Evolutionary conservation across 2,113 vertebrate species (phyloP), one percentile per base, ranked within the genome.

Genomic region (Nannospalax galili): DNA sequence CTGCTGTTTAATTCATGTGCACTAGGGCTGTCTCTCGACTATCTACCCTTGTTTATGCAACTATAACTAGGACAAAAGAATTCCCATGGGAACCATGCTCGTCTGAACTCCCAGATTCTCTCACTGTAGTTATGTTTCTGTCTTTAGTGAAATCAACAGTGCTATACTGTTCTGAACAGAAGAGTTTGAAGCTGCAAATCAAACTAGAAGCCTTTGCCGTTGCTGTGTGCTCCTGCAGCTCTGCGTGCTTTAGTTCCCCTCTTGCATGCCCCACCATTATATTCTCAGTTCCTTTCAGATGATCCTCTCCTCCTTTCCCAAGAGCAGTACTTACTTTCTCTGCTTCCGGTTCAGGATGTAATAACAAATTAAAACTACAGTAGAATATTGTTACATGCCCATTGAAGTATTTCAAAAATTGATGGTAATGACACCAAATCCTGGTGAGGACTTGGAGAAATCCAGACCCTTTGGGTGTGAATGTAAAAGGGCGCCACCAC

Each of bases 61-160:
- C 91, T 69, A 56, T 37, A 90, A 92, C 60, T 84, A 20, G 30
- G 52, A 80, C n/a, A 91, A 82, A 92, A 90, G 24, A 78, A 94
- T 17, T 65, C n/a, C 52, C 60, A 67, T 45, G 80, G 37, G 30
- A 69, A 70, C 20, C 24, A 84, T n/a, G 58, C 40, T 88, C 24
- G 45, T 62, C 67, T 74, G 7, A 3, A 67, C 11, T 42, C 65
- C 69, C 74, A n/a, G 90, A 20, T 80, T 90, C 45, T 90, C 24
- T 69, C 40, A 75, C 62, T 3, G 37, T 70, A 84, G 48, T 84
- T 88, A 5, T 58, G 48, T 56, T 85, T 56, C 78, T 56, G 35
- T 32, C 86, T 95, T 78, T 90, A 69, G 60, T 52, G 45, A 42
- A 72, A 73, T n/a, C 62, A 86, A 56, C 45, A 80, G 56, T 65